Evolutionary conservation across 2,797 vertebrate genomes (phyloP).

Genomic region (Sciurus vulgaris): DNA sequence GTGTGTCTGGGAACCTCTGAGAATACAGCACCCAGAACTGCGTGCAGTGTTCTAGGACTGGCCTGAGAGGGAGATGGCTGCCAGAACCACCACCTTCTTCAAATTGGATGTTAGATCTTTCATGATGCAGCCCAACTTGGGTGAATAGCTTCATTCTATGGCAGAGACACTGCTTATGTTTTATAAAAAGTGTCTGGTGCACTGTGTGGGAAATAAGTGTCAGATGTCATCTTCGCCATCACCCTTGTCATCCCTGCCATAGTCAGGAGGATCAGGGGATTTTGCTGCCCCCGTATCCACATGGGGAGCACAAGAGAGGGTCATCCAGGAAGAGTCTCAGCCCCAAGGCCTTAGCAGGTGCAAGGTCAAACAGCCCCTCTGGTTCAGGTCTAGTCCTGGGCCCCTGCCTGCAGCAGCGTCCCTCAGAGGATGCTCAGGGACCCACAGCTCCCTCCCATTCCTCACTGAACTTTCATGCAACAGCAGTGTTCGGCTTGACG

Average conservation of each 20-base stretch:
- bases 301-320: background rate
- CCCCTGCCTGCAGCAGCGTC: background rate
- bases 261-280: background rate
- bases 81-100: background rate
- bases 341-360: constrained; percentile 75
- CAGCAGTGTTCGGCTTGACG: constrained; percentile 81
- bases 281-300: too few relatives aligned
- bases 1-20: background rate
- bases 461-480: constrained; percentile 80
- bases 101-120: background rate
- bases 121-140: background rate
- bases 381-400: constrained; percentile 83
- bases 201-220: background rate
- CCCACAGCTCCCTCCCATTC: background rate
- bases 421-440: background rate
- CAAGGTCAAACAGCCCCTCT: constrained; percentile 81
- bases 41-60: background rate
- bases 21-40: background rate
- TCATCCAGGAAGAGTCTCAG: background rate
- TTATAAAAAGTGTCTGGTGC: background rate
- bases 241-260: background rate
- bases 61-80: background rate
- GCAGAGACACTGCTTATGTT: background rate
- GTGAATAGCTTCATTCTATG: background rate
- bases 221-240: background rate